phyloP scores from a whole-genome alignment of 2,888 invertebrate species.

The Cephus pygmeus region DNA sequence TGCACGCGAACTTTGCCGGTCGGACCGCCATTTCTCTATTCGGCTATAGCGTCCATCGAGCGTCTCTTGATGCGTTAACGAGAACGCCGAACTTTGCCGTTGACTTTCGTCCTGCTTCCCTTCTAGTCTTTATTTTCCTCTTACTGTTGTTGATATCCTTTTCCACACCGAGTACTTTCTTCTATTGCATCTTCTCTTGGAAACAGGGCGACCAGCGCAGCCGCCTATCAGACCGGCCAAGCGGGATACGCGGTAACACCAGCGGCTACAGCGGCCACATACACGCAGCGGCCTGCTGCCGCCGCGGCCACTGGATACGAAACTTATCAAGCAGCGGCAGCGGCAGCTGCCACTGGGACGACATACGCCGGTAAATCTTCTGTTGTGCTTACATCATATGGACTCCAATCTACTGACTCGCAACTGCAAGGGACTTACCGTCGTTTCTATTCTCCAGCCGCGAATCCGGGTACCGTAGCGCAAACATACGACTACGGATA shows the following conservation, averaged over 20 bases:
- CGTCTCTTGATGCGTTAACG: constrained; percentile 36
- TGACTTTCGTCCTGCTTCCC: not conserved
- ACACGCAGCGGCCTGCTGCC: constrained; percentile 83
- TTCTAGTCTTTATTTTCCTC: constrained; percentile 50
- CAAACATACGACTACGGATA: constrained; percentile 78
- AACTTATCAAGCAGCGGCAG: constrained; percentile 79
- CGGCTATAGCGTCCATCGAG: constrained; percentile 28
- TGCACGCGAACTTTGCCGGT: constrained; percentile 53
- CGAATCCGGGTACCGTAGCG: constrained; percentile 68
- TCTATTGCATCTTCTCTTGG: constrained; percentile 24
- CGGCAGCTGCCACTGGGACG: constrained; percentile 82
- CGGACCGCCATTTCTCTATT: constrained; percentile 54
- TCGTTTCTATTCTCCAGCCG: constrained; percentile 37
- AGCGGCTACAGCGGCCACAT: constrained; percentile 84
- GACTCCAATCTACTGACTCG: constrained; percentile 2
- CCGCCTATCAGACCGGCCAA: constrained; percentile 86
- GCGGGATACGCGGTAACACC: constrained; percentile 87
- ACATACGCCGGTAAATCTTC: constrained; percentile 69
- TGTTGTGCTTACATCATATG: not conserved
- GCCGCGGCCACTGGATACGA: constrained; percentile 84
- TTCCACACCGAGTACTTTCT: constrained; percentile 21
- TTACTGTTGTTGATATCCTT: constrained; percentile 28
- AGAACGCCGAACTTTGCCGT: not conserved
- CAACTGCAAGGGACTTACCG: not conserved
- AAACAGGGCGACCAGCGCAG: constrained; percentile 76